A percentile compares a stretch with the other conserved stretches of the same genome.
Conservation (phyloP, 2,888 invertebrate species). For the Pollenia griseotomentosa region DNA sequence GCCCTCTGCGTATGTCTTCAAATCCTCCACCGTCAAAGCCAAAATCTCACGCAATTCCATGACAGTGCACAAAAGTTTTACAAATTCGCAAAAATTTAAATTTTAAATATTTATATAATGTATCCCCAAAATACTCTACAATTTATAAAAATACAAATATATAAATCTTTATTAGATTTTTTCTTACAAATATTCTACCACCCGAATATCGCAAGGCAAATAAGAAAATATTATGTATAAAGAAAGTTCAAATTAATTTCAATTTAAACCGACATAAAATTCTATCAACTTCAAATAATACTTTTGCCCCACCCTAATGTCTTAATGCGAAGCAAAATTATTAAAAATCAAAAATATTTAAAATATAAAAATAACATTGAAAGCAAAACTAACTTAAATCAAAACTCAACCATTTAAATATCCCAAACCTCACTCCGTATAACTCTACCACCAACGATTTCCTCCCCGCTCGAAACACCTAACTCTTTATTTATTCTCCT, state of each 20-base stretch:
- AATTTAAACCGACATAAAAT: background rate
- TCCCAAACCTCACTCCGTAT: background rate
- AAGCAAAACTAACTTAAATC: background rate
- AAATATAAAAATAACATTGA: background rate
- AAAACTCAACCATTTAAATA: background rate
- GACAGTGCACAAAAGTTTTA: background rate
- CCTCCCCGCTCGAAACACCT: background rate
- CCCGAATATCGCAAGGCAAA: constrained; percentile 11
- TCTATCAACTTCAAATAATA: no score
- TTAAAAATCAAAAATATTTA: background rate
- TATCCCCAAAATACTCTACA: background rate
- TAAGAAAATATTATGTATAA: constrained; percentile 2
- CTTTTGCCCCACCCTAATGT: constrained; percentile 1
- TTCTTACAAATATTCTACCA: background rate
- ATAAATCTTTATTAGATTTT: background rate
- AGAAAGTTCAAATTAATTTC: background rate
- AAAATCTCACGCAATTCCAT: constrained; percentile 38
- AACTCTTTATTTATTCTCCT: constrained; percentile 17
- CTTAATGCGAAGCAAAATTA: background rate
- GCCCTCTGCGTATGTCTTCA: constrained; percentile 1
- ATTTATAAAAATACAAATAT: background rate
- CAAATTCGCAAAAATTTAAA: background rate
- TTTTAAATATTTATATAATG: background rate
- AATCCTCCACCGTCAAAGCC: constrained; percentile 15
- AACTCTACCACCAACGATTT: background rate